These are phyloP conservation scores for Saccopteryx bilineata DNA, from an alignment of 2,113 vertebrate genomes.

Conservation along the genomic window DNA sequence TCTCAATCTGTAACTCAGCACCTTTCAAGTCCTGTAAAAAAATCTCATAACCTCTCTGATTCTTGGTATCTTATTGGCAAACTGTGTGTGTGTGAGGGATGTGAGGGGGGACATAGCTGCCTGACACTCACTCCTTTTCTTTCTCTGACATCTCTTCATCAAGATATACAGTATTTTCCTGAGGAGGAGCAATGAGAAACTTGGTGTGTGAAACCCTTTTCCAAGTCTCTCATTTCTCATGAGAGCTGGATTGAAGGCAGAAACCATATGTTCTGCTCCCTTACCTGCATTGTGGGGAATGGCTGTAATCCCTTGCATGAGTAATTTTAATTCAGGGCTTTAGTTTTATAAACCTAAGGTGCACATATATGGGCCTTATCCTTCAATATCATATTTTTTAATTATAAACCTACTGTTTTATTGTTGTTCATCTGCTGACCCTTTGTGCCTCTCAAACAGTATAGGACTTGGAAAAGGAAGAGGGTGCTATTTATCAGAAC, in stretches of 20 bases:
- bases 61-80: not conserved
- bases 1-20: not conserved
- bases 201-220: accelerated
- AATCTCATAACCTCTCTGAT: not conserved
- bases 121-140: not conserved
- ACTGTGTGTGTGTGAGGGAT: not conserved
- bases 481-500: not conserved
- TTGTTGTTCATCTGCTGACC: not conserved
- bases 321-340: not conserved
- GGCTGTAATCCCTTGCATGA: not conserved
- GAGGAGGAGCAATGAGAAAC: not conserved
- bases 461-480: not conserved
- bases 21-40: not conserved
- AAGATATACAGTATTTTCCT: not conserved
- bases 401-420: not conserved
- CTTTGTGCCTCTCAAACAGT: not conserved
- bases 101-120: not conserved
- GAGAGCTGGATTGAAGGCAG: not conserved
- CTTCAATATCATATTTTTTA: not conserved
- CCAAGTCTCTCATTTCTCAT: not conserved
- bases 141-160: not conserved
- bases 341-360: not conserved
- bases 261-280: not conserved
- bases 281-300: not conserved
- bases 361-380: not conserved